A percentile compares a stretch with the other conserved stretches of the same genome.
Evolutionary conservation across 37 sponge, comb jelly and placozoan species (phyloP).

Genomic region (Petrosia ficiformis): DNA sequence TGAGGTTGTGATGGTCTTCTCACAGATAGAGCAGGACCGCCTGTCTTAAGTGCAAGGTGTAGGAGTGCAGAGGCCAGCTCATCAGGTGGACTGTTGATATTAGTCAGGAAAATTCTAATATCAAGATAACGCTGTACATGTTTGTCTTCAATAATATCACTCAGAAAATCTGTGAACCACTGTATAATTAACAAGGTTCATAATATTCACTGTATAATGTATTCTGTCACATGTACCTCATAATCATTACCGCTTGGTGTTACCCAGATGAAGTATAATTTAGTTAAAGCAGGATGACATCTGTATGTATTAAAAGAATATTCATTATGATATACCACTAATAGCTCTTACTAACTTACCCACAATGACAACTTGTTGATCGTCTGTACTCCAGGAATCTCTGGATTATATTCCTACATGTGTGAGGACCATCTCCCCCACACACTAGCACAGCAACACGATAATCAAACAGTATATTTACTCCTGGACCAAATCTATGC

Average conservation of each 20-base stretch:
- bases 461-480: constrained; percentile 29
- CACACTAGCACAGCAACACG: constrained; percentile 50
- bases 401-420: constrained; percentile 29
- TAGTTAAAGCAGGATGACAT: constrained; percentile 38
- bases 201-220: neutral
- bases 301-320: constrained; percentile 5
- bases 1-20: constrained; percentile 59
- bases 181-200: neutral
- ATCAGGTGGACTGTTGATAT: constrained; percentile 56
- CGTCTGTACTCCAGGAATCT: constrained; percentile 55
- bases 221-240: constrained; percentile 33
- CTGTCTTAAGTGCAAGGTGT: constrained; percentile 61
- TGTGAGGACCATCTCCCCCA: constrained; percentile 39
- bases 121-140: constrained; percentile 54
- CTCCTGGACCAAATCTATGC: constrained; percentile 38
- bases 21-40: constrained; percentile 12
- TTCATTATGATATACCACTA: neutral
- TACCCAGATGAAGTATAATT: constrained; percentile 63
- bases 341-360: constrained; percentile 24
- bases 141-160: constrained; percentile 45
- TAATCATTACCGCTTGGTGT: constrained; percentile 56
- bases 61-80: constrained; percentile 57
- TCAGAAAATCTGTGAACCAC: constrained; percentile 66
- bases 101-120: constrained; percentile 60
- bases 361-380: constrained; percentile 34